These are phyloP conservation scores for Tridacna crocea DNA, from an alignment of 2,888 invertebrate species.

Conservation along the genomic window DNA sequence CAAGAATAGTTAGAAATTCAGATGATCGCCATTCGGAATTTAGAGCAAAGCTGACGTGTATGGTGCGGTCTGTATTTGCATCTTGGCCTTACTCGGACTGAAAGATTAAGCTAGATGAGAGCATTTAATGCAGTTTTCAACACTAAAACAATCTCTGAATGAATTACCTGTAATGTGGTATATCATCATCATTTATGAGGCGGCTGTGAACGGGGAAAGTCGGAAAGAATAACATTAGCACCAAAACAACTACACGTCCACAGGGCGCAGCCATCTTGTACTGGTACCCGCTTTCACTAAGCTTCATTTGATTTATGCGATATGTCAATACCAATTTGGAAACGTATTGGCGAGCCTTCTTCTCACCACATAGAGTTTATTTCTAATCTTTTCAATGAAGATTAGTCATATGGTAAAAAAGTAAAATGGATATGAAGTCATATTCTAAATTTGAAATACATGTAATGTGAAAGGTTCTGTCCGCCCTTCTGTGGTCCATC, in stretches of 20 bases:
- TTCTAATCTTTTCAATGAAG: too few species aligned
- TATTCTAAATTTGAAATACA: too few species aligned
- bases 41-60: neutral
- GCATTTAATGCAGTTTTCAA: neutral
- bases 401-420: too few species aligned
- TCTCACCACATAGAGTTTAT: too few species aligned
- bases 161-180: slow-evolving; percentile 60
- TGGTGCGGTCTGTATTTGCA: neutral
- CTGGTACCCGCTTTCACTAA: neutral
- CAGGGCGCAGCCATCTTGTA: slow-evolving; percentile 55
- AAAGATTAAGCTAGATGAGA: too few species aligned
- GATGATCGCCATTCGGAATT: neutral
- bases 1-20: too few species aligned
- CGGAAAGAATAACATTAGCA: slow-evolving; percentile 18
- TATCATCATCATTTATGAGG: slow-evolving; percentile 49
- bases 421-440: too few species aligned
- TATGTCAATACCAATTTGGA: too few species aligned
- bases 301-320: neutral
- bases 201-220: slow-evolving; percentile 21
- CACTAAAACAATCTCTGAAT: neutral
- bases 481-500: too few species aligned
- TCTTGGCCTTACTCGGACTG: neutral
- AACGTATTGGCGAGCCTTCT: too few species aligned
- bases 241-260: slow-evolving; percentile 43
- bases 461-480: too few species aligned